phyloP scores from a whole-genome alignment of 2,113 vertebrate genomes.

The Cavia aperea region DNA sequence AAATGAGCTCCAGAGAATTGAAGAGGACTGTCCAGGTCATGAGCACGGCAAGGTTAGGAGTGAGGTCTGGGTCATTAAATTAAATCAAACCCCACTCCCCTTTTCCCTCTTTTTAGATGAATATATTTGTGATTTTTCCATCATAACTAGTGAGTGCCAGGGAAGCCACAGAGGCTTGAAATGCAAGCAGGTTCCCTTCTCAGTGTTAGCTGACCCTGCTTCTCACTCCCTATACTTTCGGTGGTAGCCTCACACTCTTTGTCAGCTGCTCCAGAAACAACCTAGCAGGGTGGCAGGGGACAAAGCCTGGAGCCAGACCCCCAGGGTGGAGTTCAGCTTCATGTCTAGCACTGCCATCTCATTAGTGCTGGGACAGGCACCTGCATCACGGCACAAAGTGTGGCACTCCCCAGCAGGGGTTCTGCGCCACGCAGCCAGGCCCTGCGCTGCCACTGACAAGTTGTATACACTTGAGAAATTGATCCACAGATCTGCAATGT shows the following conservation, averaged over 20 bases:
- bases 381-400: no score
- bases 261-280: background rate
- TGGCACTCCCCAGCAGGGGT: background rate
- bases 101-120: background rate
- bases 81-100: background rate
- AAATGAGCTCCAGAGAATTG: conserved; percentile 11
- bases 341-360: background rate
- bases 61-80: background rate
- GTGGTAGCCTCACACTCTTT: background rate
- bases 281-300: background rate
- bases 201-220: background rate
- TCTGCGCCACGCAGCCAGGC: background rate
- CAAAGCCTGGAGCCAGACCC: background rate
- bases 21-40: background rate
- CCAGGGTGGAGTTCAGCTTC: background rate
- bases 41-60: background rate
- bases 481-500: background rate
- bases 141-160: background rate
- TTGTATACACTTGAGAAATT: background rate
- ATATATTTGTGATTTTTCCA: background rate
- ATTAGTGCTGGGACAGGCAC: background rate
- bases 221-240: background rate
- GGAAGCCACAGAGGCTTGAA: background rate
- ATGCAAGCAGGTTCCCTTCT: background rate
- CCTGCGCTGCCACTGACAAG: background rate